Conservation (phyloP, 2,888 invertebrate genomes). For the Azorinus chamasolen region DNA sequence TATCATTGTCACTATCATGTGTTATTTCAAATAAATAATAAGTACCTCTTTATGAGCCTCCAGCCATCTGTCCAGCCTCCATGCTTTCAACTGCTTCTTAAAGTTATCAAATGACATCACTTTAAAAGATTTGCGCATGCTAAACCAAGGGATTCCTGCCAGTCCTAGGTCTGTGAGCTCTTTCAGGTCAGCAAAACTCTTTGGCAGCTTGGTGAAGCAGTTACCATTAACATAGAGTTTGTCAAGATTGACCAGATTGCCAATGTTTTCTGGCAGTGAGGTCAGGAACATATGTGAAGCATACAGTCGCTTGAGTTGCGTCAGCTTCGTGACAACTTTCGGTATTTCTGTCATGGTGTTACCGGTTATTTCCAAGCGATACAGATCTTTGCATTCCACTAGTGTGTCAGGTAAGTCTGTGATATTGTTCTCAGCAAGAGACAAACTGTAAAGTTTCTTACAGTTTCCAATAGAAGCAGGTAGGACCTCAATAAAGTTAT, state of each 20-base stretch:
- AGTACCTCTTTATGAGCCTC: conserved; percentile 72
- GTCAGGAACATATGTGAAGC: conserved; percentile 72
- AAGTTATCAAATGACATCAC: conserved; percentile 69
- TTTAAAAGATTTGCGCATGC: conserved; percentile 27
- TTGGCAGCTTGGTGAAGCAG: conserved; percentile 74
- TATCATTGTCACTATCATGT: no score
- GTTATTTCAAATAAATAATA: no score
- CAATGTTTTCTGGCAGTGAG: conserved; percentile 75
- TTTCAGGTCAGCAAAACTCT: conserved; percentile 69
- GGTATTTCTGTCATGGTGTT: conserved; percentile 72
- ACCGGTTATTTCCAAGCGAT: conserved; percentile 67
- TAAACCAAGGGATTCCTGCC: conserved; percentile 78
- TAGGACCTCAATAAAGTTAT: conserved; percentile 69
- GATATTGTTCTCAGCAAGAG: conserved; percentile 68
- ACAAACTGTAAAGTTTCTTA: conserved; percentile 60
- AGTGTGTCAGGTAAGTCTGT: conserved; percentile 69
- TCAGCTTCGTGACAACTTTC: conserved; percentile 64
- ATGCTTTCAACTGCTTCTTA: conserved; percentile 27
- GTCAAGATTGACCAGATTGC: conserved; percentile 69
- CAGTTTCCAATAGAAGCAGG: conserved; percentile 73
- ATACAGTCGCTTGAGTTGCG: conserved; percentile 68
- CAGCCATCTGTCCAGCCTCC: conserved; percentile 70
- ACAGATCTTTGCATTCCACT: conserved; percentile 57
- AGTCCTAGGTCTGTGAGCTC: conserved; percentile 73
- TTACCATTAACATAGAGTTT: conserved; percentile 74